Conservation (phyloP, 2,797 vertebrate species). For the Cetoscarus ocellatus region DNA sequence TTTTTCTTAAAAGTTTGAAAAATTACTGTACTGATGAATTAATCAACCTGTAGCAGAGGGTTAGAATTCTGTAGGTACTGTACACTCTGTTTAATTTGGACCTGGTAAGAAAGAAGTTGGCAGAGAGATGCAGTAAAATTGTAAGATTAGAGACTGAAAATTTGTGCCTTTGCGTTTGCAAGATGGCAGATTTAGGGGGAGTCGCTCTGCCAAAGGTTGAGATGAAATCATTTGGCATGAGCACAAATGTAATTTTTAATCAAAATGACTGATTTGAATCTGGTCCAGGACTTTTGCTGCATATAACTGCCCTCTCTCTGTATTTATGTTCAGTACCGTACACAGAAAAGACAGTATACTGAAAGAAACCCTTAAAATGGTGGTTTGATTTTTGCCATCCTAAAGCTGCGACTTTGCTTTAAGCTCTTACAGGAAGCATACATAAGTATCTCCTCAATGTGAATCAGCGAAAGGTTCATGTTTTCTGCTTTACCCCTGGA, state of each 20-base stretch:
- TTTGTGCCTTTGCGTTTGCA: conserved; percentile 28
- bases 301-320: neutral
- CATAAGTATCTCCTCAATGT: neutral
- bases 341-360: conserved; percentile 1
- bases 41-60: conserved; percentile 23
- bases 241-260: conserved; percentile 3
- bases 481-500: conserved; percentile 34
- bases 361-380: conserved; percentile 10
- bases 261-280: conserved; percentile 23
- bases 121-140: conserved; percentile 10
- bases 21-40: neutral
- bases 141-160: conserved; percentile 17
- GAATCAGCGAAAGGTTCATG: conserved; percentile 23
- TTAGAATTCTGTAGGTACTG: conserved; percentile 26
- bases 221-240: conserved; percentile 24
- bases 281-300: conserved; percentile 21
- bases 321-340: neutral
- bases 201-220: conserved; percentile 14
- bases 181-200: conserved; percentile 7
- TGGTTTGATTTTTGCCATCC: conserved; percentile 9
- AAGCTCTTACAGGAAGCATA: conserved; percentile 10
- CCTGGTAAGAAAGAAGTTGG: conserved; percentile 1
- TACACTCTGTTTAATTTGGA: conserved; percentile 8
- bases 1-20: conserved; percentile 19
- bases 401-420: neutral